Percentiles rank a stretch among this genome's conserved stretches.
Conservation (phyloP, 1,140 invertebrate genomes). For the Trypoxylus dichotomus region DNA sequence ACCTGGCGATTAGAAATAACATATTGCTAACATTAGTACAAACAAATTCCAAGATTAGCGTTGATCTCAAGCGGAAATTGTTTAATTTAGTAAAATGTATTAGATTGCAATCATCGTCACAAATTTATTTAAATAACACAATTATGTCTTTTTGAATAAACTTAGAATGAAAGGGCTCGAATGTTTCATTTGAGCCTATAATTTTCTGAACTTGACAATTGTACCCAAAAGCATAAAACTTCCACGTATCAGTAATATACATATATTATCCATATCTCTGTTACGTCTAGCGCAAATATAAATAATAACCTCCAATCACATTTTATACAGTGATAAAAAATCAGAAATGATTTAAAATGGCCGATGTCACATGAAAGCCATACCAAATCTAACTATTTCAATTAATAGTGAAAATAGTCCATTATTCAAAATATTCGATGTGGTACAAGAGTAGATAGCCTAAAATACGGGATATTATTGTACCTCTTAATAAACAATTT, state of each 20-base stretch:
- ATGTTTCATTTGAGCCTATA: not conserved
- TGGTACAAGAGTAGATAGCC: not conserved
- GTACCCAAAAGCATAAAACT: not conserved
- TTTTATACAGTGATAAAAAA: not conserved
- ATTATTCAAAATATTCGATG: not conserved
- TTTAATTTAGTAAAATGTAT: not conserved
- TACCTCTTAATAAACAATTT: not conserved
- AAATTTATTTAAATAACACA: no score
- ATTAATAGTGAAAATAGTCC: not conserved
- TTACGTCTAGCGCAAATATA: not conserved
- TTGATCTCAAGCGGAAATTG: not conserved
- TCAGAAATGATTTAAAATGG: constrained; percentile 1
- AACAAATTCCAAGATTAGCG: no score
- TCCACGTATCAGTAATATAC: not conserved
- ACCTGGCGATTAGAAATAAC: no score
- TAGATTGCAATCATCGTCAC: no score
- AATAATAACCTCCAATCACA: constrained; percentile 13
- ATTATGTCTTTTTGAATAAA: no score
- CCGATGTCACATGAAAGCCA: not conserved
- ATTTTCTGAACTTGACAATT: not conserved
- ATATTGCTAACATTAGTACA: no score
- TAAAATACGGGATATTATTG: not conserved
- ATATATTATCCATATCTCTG: not conserved
- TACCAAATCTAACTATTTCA: not conserved
- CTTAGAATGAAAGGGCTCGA: no score